Base-by-base conservation (phyloP, 2,797 vertebrate genomes). In the Podarcis siculus region DNA sequence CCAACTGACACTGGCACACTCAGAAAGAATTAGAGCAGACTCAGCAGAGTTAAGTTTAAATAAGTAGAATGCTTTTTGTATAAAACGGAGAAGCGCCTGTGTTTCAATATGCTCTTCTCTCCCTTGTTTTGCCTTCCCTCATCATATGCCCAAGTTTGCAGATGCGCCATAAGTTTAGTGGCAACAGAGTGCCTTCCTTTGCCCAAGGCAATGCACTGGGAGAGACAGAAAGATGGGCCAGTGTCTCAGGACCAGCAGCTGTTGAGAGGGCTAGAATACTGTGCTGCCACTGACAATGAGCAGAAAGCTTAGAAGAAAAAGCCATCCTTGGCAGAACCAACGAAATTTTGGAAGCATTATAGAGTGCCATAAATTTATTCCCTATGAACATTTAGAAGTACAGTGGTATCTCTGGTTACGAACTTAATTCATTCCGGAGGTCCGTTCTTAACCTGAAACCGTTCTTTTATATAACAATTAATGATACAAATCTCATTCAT, bases 191-290 rank as follows among this genome's bases (percentile, higher is more conserved):
- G 25, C 30, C 83, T 87, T 71, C 85, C 35, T 12, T 90, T 71
- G 30, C 88, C 61, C 58, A 64, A 79, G 37, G 55, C n/a, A 37
- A 85, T 23, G 35, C 45, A 69, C 77, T 64, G 80, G 79, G 67
- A 69, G 19, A 64, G 25, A 42, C 25, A 67, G 55, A 89, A 79
- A 83, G 45, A 85, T 89, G 77, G 86, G 85, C 32, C 35, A 64
- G 17, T n/a, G 61, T 85, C 83, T 82, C 27, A 77, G 42, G 75
- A 87, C 8, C 12, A 89, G 67, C 89, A 95, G 78, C 86, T 91
- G 82, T 75, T 93, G 64, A 89, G 90, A 83, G 69, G 39, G 82
- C 80, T 80, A 76, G 75, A 1, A 30, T 75, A 61, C 79, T 91
- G 9, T 76, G 75, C 3, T 90, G 85, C 90, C 77, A 82, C 3